phyloP scores from a whole-genome alignment of 2,113 vertebrate genomes.

The Sturnus vulgaris region DNA sequence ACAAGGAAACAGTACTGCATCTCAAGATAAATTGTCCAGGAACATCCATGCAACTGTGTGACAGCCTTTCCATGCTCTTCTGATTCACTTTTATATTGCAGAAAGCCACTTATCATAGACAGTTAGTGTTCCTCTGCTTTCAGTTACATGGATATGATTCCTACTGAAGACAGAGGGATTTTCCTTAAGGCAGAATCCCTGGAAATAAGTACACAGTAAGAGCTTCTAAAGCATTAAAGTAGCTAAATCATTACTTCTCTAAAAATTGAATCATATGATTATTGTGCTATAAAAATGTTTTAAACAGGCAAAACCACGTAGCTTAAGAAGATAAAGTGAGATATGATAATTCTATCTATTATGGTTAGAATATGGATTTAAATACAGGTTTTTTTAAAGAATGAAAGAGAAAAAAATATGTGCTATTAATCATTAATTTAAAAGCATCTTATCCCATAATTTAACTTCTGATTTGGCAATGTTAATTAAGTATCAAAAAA shows the following conservation, averaged over 20 bases:
- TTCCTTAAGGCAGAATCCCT: not conserved
- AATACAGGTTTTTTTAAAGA: not conserved
- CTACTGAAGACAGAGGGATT: not conserved
- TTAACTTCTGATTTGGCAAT: not conserved
- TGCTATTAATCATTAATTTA: not conserved
- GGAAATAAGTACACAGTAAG: not conserved
- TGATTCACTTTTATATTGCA: not conserved
- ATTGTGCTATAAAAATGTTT: not conserved
- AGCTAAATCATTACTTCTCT: not conserved
- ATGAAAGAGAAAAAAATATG: not conserved
- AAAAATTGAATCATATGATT: not conserved
- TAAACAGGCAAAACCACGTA: not conserved
- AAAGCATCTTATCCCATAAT: not conserved
- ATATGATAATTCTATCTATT: not conserved
- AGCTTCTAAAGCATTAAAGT: not conserved
- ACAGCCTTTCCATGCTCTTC: not conserved
- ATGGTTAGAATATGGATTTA: not conserved
- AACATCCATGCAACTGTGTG: not conserved
- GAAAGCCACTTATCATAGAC: not conserved
- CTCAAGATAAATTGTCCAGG: not conserved
- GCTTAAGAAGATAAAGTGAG: not conserved
- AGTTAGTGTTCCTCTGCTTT: not conserved
- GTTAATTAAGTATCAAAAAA: not conserved
- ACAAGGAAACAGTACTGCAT: not conserved
- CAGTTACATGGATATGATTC: not conserved